Conservation (phyloP, 2,797 vertebrate species). For the Columba guinea region DNA sequence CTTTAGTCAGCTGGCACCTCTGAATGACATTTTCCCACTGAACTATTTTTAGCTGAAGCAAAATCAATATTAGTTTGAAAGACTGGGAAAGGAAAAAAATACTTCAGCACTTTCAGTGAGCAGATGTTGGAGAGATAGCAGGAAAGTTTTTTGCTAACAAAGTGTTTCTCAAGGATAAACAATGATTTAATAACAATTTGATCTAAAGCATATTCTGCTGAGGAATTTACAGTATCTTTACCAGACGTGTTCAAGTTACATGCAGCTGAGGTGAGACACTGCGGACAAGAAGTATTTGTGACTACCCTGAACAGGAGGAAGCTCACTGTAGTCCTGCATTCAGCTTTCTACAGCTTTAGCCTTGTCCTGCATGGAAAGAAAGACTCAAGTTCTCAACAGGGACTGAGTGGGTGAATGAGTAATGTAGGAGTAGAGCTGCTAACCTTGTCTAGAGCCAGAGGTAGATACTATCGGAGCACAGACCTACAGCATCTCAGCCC, state of each 20-base stretch:
- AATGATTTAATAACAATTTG: slow-evolving; percentile 18
- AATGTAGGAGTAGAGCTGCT: background rate
- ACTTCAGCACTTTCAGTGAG: slow-evolving; percentile 43
- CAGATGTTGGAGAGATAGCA: slow-evolving; percentile 29
- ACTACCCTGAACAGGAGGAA: background rate
- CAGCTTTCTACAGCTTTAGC: background rate
- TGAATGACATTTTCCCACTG: slow-evolving; percentile 58
- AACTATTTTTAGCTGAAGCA: slow-evolving; percentile 54
- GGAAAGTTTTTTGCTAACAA: slow-evolving; percentile 27
- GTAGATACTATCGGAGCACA: background rate
- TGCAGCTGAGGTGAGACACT: background rate
- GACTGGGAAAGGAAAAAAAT: slow-evolving; percentile 39
- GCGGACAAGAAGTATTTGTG: background rate
- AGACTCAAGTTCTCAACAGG: background rate
- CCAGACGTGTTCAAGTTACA: background rate
- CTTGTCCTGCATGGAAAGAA: background rate
- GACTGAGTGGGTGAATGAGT: background rate
- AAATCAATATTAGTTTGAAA: slow-evolving; percentile 62
- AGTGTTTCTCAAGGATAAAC: slow-evolving; percentile 44
- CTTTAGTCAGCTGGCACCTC: slow-evolving; percentile 44
- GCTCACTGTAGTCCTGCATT: background rate
- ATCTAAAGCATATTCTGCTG: background rate
- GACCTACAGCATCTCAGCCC: background rate
- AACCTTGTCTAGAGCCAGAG: background rate
- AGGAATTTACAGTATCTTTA: background rate